These are phyloP conservation scores for Drosophila rellima DNA, from an alignment of 2,888 invertebrate species.

Conservation along the genomic window DNA sequence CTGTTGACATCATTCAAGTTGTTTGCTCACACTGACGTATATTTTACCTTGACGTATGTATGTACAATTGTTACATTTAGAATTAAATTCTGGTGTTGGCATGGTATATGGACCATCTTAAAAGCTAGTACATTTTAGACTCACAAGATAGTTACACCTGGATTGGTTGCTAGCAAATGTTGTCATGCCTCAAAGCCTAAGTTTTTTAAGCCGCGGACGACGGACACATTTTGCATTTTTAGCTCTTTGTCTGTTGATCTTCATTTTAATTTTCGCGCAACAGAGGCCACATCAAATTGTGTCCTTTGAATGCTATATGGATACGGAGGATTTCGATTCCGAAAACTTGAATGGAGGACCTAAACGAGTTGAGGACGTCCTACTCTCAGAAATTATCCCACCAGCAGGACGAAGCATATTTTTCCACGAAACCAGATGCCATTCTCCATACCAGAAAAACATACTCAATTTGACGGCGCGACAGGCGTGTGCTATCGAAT, in stretches of 20 bases:
- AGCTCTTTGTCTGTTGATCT: neutral
- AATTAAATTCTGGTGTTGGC: neutral
- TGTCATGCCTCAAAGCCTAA: neutral
- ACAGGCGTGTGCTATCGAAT: slow-evolving; percentile 85
- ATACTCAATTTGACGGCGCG: slow-evolving; percentile 76
- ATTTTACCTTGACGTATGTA: too few species aligned
- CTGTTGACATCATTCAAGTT: too few species aligned
- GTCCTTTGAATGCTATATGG: slow-evolving; percentile 1
- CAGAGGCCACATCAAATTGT: neutral
- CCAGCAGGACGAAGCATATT: neutral
- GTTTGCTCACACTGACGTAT: too few species aligned
- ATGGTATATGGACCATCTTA: neutral
- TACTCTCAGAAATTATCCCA: neutral
- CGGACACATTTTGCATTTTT: neutral
- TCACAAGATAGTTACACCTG: neutral
- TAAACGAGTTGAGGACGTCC: neutral
- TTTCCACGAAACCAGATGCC: slow-evolving; percentile 9
- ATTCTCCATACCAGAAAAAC: neutral
- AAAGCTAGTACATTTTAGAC: neutral
- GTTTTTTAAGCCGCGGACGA: neutral
- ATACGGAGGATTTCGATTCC: neutral
- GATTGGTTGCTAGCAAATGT: too few species aligned
- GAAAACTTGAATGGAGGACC: neutral
- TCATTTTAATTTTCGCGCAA: neutral
- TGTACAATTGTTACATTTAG: neutral